These are phyloP conservation scores for Sebastolobus alascanus DNA, from an alignment of 2,797 vertebrate genomes.

Conservation along the genomic window DNA sequence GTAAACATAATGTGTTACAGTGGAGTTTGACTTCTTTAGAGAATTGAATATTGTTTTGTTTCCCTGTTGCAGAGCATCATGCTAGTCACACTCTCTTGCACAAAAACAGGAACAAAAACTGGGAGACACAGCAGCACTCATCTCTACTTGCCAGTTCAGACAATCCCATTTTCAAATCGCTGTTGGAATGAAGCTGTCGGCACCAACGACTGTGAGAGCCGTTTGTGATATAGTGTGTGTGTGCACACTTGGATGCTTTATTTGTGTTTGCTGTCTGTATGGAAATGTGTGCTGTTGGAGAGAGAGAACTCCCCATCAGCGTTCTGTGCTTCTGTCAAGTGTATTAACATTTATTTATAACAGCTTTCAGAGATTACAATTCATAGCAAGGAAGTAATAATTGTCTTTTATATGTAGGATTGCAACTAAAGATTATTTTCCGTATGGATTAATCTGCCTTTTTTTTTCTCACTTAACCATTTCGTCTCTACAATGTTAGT, in stretches of 20 bases:
- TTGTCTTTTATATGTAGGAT: neutral
- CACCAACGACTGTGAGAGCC: constrained; percentile 19
- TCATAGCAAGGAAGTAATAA: neutral
- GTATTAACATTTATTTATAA: neutral
- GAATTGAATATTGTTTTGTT: constrained; percentile 15
- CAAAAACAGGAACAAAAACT: neutral
- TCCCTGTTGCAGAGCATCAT: neutral
- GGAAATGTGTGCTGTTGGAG: constrained; percentile 8
- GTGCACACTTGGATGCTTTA: constrained; percentile 4
- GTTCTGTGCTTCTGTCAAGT: neutral
- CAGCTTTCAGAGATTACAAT: neutral
- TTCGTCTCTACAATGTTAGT: neutral
- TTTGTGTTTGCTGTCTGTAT: constrained; percentile 14
- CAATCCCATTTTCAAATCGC: constrained; percentile 40
- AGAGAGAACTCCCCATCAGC: neutral
- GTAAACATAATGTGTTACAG: neutral
- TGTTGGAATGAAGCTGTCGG: constrained; percentile 41
- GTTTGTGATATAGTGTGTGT: constrained; percentile 3
- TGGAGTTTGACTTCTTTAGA: constrained; percentile 2
- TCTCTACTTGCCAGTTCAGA: constrained; percentile 15
- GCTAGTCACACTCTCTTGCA: constrained; percentile 10
- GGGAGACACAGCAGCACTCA: constrained; percentile 5
- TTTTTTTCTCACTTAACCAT: neutral
- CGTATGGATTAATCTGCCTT: neutral
- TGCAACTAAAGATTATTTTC: neutral